phyloP scores from a whole-genome alignment of 2,888 invertebrate genomes.

The Parasteatoda lunata region DNA sequence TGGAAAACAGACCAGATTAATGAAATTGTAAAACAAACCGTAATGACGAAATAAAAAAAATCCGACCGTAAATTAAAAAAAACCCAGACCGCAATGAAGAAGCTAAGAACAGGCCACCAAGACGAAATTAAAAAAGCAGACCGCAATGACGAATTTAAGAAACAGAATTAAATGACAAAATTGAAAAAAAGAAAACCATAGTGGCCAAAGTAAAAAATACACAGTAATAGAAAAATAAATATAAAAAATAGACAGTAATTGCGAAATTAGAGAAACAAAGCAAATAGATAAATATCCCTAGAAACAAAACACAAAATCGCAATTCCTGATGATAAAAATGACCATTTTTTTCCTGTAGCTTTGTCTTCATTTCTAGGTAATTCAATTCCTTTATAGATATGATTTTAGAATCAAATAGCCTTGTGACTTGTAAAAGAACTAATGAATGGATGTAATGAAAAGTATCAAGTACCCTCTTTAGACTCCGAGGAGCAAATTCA shows the following conservation, averaged over 20 bases:
- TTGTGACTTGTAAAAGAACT: constrained; percentile 6
- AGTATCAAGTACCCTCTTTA: constrained; percentile 28
- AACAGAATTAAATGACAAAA: too few relatives aligned
- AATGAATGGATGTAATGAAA: constrained; percentile 48
- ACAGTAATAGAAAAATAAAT: too few relatives aligned
- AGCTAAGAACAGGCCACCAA: not conserved
- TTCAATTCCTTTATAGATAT: constrained; percentile 13
- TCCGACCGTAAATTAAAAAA: not conserved
- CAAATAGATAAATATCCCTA: not conserved
- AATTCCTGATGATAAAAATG: not conserved
- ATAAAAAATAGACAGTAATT: not conserved
- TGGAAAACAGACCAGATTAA: too few relatives aligned
- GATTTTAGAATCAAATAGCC: constrained; percentile 7
- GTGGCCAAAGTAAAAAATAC: too few relatives aligned
- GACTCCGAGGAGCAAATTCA: constrained; percentile 11
- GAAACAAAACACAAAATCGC: not conserved
- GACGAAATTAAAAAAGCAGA: not conserved
- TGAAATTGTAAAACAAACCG: too few relatives aligned
- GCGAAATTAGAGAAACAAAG: not conserved
- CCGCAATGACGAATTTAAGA: too few relatives aligned
- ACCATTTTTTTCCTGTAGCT: constrained; percentile 3
- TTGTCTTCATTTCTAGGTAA: constrained; percentile 9
- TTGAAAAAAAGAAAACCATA: too few relatives aligned
- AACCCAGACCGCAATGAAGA: not conserved
- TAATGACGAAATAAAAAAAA: too few relatives aligned